Evolutionary conservation across 1,140 invertebrate genomes (phyloP), one percentile per base, ranked within the genome.

Genomic region (Camponotus floridanus): DNA sequence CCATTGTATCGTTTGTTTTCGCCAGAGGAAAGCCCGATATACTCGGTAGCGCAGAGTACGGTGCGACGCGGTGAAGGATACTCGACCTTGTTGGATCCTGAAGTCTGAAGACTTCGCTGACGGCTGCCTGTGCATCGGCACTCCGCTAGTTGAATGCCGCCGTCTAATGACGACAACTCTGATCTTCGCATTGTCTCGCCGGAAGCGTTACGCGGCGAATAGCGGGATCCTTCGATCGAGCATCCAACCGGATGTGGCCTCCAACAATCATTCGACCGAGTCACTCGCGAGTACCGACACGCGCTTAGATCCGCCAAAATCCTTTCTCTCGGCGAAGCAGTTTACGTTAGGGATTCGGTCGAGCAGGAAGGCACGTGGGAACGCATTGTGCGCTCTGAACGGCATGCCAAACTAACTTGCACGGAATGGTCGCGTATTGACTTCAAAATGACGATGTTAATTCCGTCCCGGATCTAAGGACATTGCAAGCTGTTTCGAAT

Each of bases 171-270:
- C 61, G 68, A 73, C 61, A 45, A 59, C 65, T 48, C 73, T 88
- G 73, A 89, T 90, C 88, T 88, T 73, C 55, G 85, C 70, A 89
- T 89, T 91, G 87, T 90, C 67, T 76, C 13, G 18, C 33, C 18
- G 36, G 18, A 61, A 70, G 21, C 21, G 55, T 81, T 73, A 61
- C 67, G 51, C 51, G 78, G 7, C 64, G 55, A 81, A 61, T 81
- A 11, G 73, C 11, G 11, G 64, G 36, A 86, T 74, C 70, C 68
- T 59, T 48, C 74, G 51, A 64, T 70, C 80, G 86, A 89, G 81
- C 78, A 80, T 76, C 74, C 57, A 89, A 86, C 76, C 59, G 76
- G 74, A 42, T 61, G 67, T 45, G 7, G 71, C 55, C 61, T 59
- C 57, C 21, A 7, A 48, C 74, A 45, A 61, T 62, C 70, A 18